Base-by-base conservation (phyloP, 2,797 vertebrate genomes). In the Melanotaenia parkinsoni region DNA sequence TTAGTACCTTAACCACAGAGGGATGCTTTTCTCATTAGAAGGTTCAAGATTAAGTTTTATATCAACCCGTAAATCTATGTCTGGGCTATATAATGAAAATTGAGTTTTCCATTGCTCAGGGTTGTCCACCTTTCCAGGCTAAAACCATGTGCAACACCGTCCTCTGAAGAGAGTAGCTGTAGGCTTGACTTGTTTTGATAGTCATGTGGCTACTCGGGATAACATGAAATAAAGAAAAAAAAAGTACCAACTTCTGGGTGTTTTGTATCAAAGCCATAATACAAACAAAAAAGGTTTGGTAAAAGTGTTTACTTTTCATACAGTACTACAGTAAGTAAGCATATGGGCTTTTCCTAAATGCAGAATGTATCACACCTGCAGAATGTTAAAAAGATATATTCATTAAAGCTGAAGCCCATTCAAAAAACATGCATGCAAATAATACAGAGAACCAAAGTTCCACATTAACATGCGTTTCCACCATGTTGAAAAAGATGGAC, bases 391-490 rank as follows among this genome's bases (percentile, higher is more conserved):
- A 40, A 61, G 12, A 30, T 51, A 6, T 0, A 60, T 51, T 69
- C 10, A 13, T 56, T 63, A 24, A 26, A 14, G 37, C 26, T 38
- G 5, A 6, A 32, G n/a, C n/a, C 2, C 5, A 32, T 24, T 13
- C 4, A 43, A 43, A 16, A 16, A 63, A 35, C 61, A 80, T 35
- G 18, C 24, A 71, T 45, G 47, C 32, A 75, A 77, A 79, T 67
- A 77, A 65, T 67, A 22, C 35, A 65, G 63, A 70, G 57, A 82
- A 78, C 63, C 85, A 88, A 12, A 71, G 88, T 67, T 87, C 79
- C 70, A 88, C 82, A 83, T 64, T 85, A 86, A 88, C 86, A 69
- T 65, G 9, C 65, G n/a, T 75, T 75, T 79, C 56, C 66, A 70
- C 56, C 16, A 18, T 63, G 70, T 67, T 67, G 40, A 43, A 62